Conservation (phyloP, 2,888 invertebrate species). For the Gastrophysa polygoni region DNA sequence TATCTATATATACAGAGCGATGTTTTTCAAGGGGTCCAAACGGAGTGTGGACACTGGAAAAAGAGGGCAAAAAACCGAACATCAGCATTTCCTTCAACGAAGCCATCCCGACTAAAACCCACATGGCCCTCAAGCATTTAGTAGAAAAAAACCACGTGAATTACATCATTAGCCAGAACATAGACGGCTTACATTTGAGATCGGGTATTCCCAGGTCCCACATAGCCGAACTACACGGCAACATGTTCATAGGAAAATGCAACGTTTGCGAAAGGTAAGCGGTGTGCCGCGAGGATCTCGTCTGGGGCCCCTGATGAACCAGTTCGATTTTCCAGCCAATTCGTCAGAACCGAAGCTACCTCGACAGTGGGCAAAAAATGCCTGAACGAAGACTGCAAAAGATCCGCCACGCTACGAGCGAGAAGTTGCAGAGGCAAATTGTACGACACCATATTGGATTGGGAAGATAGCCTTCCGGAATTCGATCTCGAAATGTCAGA, state of each 20-base stretch:
- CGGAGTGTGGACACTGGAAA: conserved; percentile 96
- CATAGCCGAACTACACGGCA: conserved; percentile 95
- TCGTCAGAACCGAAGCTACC: conserved; percentile 76
- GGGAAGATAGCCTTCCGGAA: conserved; percentile 94
- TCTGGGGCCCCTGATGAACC: not conserved
- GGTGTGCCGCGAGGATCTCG: too few relatives aligned
- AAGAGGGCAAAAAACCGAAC: conserved; percentile 83
- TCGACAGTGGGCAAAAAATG: conserved; percentile 82
- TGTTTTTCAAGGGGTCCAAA: conserved; percentile 77
- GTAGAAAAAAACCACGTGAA: conserved; percentile 76
- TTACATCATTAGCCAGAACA: conserved; percentile 95
- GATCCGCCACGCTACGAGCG: conserved; percentile 62
- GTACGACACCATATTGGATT: conserved; percentile 92
- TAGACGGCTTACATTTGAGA: conserved; percentile 94
- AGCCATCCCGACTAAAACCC: conserved; percentile 90
- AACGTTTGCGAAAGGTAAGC: conserved; percentile 72
- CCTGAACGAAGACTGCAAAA: conserved; percentile 70
- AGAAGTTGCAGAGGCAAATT: conserved; percentile 88
- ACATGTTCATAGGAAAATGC: conserved; percentile 97
- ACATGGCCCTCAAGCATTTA: conserved; percentile 88
- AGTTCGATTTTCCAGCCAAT: conserved; percentile 67
- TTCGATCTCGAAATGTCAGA: conserved; percentile 83
- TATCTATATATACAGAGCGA: not conserved
- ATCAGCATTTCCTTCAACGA: conserved; percentile 87
- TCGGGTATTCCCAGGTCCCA: conserved; percentile 83